These are phyloP conservation scores for Enchytraeus crypticus DNA, from an alignment of 2,888 invertebrate species.

Conservation along the genomic window DNA sequence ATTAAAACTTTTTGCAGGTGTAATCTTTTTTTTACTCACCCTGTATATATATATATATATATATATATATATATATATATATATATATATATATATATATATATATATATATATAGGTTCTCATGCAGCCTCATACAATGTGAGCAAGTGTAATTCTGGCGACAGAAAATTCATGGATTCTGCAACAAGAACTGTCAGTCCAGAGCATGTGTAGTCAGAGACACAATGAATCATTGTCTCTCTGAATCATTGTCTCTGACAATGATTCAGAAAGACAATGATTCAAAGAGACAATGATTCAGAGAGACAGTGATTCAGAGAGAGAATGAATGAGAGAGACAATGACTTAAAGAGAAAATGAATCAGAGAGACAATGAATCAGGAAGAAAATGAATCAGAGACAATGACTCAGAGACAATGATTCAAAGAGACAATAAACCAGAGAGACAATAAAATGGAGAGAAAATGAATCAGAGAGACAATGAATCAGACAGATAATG, in stretches of 20 bases:
- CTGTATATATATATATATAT: neutral
- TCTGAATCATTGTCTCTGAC: neutral
- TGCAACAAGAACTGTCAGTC: no score
- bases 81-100: slow-evolving; percentile 2
- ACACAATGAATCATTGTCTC: no score
- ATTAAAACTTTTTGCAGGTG: no score
- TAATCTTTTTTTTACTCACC: no score
- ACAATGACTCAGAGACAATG: neutral
- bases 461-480: neutral
- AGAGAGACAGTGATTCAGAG: neutral
- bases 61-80: slow-evolving; percentile 10
- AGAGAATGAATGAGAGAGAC: neutral
- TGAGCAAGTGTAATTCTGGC: neutral
- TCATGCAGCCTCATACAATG: neutral
- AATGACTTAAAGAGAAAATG: neutral
- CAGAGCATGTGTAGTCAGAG: no score
- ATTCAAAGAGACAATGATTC: neutral
- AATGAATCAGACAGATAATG: neutral
- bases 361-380: neutral
- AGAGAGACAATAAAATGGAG: neutral
- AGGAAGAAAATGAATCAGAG: neutral
- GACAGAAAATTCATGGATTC: no score
- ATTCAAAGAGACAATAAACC: neutral
- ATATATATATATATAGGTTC: slow-evolving; percentile 2
- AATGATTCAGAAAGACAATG: neutral